phyloP scores from a whole-genome alignment of 2,888 invertebrate species.

The Metellina segmentata region DNA sequence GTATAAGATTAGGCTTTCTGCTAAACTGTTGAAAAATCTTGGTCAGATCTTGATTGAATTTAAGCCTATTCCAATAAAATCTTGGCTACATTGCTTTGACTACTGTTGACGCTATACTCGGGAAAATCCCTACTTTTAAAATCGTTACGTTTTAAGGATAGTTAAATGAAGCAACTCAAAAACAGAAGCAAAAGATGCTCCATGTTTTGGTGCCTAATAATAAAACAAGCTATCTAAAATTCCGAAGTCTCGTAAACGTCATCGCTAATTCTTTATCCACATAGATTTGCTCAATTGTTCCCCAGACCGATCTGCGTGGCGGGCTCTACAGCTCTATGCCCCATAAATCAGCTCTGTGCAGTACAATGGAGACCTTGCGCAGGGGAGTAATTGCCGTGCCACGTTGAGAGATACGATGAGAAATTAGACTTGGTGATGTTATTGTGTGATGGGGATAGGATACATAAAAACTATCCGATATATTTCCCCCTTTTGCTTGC shows the following conservation, averaged over 20 bases:
- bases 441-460: conserved; percentile 64
- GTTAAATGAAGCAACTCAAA: conserved; percentile 31
- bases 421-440: conserved; percentile 70
- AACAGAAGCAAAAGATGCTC: conserved; percentile 35
- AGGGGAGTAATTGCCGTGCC: conserved; percentile 41
- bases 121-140: conserved; percentile 1
- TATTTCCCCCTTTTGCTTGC: conserved; percentile 5
- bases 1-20: neutral
- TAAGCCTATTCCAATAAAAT: neutral
- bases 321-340: conserved; percentile 28
- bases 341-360: conserved; percentile 66
- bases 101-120: no score
- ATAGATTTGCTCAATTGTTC: conserved; percentile 66
- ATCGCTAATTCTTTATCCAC: conserved; percentile 61
- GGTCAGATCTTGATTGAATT: neutral
- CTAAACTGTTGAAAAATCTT: neutral
- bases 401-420: conserved; percentile 29
- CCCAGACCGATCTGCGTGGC: neutral
- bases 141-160: neutral
- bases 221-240: conserved; percentile 68
- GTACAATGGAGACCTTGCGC: conserved; percentile 65
- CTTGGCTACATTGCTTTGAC: no score
- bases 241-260: conserved; percentile 70
- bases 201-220: conserved; percentile 58
- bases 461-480: conserved; percentile 69